Conservation (phyloP, 30 jellyfish, hydroid and myxozoan genomes). For the Turritopsis dohrnii region DNA sequence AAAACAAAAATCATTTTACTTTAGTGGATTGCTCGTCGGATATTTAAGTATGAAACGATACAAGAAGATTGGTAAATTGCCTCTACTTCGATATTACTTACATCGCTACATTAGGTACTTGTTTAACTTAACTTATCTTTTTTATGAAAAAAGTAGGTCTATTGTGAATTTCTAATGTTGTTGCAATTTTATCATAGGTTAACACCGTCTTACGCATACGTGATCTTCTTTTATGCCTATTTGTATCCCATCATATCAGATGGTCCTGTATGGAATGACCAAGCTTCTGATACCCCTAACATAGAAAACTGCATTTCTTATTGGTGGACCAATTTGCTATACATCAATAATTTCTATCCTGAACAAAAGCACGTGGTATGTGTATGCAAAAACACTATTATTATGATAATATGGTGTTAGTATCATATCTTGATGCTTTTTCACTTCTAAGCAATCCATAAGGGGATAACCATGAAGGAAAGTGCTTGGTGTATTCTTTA, state of each 20-base stretch:
- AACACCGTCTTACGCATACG: constrained; percentile 46
- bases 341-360: constrained; percentile 39
- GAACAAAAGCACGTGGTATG: constrained; percentile 32
- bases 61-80: constrained; percentile 39
- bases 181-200: constrained; percentile 17
- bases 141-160: neutral
- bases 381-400: neutral
- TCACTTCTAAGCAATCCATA: no score
- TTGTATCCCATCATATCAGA: constrained; percentile 22
- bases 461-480: no score
- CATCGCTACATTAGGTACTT: constrained; percentile 75
- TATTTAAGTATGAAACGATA: constrained; percentile 61
- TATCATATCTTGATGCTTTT: no score
- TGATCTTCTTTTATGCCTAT: constrained; percentile 33
- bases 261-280: constrained; percentile 38
- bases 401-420: no score
- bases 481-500: no score
- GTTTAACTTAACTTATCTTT: no score
- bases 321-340: constrained; percentile 50
- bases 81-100: constrained; percentile 52
- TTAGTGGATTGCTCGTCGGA: constrained; percentile 82
- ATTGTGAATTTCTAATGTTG: neutral
- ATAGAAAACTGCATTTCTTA: constrained; percentile 10
- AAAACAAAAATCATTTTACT: constrained; percentile 19
- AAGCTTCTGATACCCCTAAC: neutral